These are phyloP conservation scores for Coenonympha arcania DNA, from an alignment of 2,888 invertebrate species.

Conservation along the genomic window DNA sequence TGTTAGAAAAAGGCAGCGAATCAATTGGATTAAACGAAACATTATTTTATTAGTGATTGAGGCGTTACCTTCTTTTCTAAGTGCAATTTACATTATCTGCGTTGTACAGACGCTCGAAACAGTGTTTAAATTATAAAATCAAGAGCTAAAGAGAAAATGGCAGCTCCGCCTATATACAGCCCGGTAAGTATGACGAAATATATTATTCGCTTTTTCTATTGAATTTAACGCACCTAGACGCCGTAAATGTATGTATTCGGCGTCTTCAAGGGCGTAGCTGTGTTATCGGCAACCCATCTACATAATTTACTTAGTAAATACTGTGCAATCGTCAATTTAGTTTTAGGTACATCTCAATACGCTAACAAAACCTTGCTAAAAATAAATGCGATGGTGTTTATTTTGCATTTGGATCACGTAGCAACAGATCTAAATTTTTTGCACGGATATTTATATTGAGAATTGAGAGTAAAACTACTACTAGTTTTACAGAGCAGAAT, in stretches of 20 bases:
- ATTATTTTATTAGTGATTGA: conserved; percentile 39
- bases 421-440: no score
- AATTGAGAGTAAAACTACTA: no score
- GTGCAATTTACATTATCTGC: conserved; percentile 30
- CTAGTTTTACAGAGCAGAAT: no score
- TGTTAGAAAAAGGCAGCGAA: conserved; percentile 28
- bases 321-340: conserved; percentile 1
- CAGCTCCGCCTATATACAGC: conserved; percentile 55
- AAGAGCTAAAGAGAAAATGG: conserved; percentile 39
- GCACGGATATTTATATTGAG: no score
- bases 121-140: conserved; percentile 1
- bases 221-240: conserved; percentile 24
- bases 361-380: background rate
- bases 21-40: conserved; percentile 41
- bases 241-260: conserved; percentile 32
- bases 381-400: no score
- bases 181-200: conserved; percentile 47
- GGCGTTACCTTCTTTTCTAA: conserved; percentile 44
- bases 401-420: no score
- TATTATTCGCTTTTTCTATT: conserved; percentile 20
- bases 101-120: conserved; percentile 3
- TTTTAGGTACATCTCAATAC: background rate
- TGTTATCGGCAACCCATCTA: conserved; percentile 6
- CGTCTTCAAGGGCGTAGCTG: conserved; percentile 49
- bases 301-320: conserved; percentile 14